Conservation (phyloP, 1,140 invertebrate species). For the Nephila pilipes region DNA sequence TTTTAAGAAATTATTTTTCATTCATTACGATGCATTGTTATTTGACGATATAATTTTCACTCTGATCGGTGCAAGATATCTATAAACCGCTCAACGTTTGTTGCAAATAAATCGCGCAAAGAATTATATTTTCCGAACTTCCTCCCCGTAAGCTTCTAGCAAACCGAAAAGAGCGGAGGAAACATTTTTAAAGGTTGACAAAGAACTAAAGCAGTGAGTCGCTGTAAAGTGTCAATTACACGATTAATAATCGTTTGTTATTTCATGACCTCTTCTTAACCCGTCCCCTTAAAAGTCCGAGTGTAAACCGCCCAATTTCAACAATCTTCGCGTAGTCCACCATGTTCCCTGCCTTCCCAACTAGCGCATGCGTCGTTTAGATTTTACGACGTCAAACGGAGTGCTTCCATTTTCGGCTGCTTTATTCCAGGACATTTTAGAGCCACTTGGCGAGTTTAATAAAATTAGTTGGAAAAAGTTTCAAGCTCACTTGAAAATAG, state of each 20-base stretch:
- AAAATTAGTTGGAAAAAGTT: background rate
- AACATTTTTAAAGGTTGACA: background rate
- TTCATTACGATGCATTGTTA: too few species aligned
- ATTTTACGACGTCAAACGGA: conserved; percentile 19
- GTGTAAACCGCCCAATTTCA: conserved; percentile 60
- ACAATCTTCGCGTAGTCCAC: conserved; percentile 9
- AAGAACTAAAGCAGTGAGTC: background rate
- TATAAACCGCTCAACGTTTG: too few species aligned
- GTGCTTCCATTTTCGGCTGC: background rate
- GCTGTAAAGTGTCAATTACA: background rate
- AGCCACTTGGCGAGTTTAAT: background rate
- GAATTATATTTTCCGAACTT: conserved; percentile 35
- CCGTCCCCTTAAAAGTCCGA: conserved; percentile 64
- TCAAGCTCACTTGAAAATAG: too few species aligned
- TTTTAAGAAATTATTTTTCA: too few species aligned
- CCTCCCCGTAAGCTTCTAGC: conserved; percentile 12
- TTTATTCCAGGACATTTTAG: background rate
- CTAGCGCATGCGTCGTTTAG: conserved; percentile 32
- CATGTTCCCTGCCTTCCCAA: conserved; percentile 9
- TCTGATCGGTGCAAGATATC: too few species aligned
- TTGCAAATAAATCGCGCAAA: background rate
- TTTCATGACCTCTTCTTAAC: conserved; percentile 35
- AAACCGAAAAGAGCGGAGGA: background rate
- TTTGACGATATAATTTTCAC: too few species aligned
- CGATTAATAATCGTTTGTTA: conserved; percentile 39